Percentiles rank a stretch among this genome's conserved stretches.
These are phyloP conservation scores for Apodemus sylvaticus DNA, from an alignment of 2,113 vertebrate species.

Conservation along the genomic window DNA sequence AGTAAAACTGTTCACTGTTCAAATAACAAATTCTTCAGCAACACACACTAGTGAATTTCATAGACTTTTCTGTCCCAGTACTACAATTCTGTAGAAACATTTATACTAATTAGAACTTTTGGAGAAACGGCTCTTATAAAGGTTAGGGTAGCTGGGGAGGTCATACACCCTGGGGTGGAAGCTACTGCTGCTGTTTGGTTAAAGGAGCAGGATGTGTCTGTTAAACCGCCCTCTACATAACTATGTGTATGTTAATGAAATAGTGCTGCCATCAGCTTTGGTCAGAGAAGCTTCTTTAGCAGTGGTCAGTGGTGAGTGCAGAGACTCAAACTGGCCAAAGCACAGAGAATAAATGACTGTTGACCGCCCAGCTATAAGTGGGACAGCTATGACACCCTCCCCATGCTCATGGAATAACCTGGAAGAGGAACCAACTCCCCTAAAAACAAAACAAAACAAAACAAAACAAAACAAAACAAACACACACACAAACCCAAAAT, in stretches of 20 bases:
- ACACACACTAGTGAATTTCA: neutral
- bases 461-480: no score
- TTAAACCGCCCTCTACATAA: neutral
- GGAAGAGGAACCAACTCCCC: neutral
- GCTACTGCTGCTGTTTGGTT: neutral
- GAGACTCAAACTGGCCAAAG: neutral
- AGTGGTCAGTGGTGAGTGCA: neutral
- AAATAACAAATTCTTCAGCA: neutral
- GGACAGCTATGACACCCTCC: neutral
- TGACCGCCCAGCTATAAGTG: neutral
- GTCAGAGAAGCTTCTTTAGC: neutral
- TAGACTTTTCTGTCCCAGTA: neutral
- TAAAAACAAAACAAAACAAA: no score
- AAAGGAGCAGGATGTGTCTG: neutral
- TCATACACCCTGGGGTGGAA: neutral
- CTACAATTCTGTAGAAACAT: constrained; percentile 10
- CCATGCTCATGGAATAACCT: neutral
- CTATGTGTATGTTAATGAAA: neutral
- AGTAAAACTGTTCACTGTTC: neutral
- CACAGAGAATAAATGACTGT: neutral
- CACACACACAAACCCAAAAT: neutral
- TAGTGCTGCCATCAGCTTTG: neutral
- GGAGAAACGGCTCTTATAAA: neutral
- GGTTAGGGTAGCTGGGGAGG: neutral
- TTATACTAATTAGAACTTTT: constrained; percentile 12